These are phyloP conservation scores for Melieria picta DNA, from an alignment of 2,888 invertebrate genomes.

Conservation along the genomic window DNA sequence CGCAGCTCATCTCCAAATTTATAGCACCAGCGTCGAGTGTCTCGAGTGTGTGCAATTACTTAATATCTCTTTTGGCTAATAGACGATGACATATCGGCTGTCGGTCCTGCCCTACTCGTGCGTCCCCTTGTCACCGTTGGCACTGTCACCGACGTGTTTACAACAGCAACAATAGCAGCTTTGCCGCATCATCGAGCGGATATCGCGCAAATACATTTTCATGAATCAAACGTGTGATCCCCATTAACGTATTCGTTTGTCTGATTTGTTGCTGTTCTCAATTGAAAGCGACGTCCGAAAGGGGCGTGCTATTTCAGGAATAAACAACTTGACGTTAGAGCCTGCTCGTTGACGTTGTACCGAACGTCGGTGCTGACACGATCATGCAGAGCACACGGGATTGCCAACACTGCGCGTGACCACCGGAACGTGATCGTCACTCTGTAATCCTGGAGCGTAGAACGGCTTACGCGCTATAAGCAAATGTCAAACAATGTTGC, in stretches of 20 bases:
- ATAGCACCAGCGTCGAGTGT: slow-evolving; percentile 13
- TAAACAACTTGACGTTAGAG: no score
- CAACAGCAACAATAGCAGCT: no score
- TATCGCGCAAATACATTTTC: slow-evolving; percentile 49
- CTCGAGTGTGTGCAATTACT: background rate
- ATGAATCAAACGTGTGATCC: slow-evolving; percentile 61
- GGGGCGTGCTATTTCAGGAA: no score
- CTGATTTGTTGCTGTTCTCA: slow-evolving; percentile 7
- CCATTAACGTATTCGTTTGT: slow-evolving; percentile 18
- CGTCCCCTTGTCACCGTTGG: background rate
- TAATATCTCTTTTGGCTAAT: slow-evolving; percentile 32
- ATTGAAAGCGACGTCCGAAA: background rate
- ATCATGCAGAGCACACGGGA: slow-evolving; percentile 52
- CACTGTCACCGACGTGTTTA: no score
- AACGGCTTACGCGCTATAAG: no score
- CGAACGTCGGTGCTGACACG: slow-evolving; percentile 6
- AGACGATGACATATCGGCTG: slow-evolving; percentile 14
- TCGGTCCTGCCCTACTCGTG: background rate
- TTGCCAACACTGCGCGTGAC: background rate
- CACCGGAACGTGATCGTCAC: background rate
- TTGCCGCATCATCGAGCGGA: background rate
- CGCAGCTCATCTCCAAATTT: slow-evolving; percentile 47
- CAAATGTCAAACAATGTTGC: no score
- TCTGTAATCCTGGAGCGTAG: no score
- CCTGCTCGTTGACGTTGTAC: no score